These are phyloP conservation scores for Tetragonisca angustula DNA, from an alignment of 2,888 invertebrate genomes.

Conservation along the genomic window DNA sequence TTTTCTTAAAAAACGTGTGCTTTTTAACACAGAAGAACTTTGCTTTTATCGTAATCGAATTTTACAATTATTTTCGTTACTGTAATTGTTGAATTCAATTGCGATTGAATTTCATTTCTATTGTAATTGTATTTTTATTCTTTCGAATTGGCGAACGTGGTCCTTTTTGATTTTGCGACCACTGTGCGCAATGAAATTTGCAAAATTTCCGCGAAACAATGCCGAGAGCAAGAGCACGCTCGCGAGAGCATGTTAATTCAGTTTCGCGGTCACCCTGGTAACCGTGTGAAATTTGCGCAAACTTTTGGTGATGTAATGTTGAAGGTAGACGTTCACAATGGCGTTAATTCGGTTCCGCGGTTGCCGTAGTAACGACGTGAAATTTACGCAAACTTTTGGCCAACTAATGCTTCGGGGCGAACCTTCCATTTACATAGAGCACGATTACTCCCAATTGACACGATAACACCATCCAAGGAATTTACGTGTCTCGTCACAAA, in stretches of 20 bases:
- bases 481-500: not conserved
- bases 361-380: slow-evolving; percentile 40
- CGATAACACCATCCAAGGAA: not conserved
- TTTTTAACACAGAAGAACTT: no score
- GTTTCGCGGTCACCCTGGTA: slow-evolving; percentile 42
- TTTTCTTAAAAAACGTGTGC: no score
- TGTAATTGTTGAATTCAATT: no score
- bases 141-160: no score
- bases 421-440: slow-evolving; percentile 24
- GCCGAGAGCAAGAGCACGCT: not conserved
- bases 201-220: not conserved
- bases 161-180: not conserved
- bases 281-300: slow-evolving; percentile 43
- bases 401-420: slow-evolving; percentile 13
- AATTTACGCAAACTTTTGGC: slow-evolving; percentile 47
- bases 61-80: no score
- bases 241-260: slow-evolving; percentile 23
- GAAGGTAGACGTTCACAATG: slow-evolving; percentile 49
- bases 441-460: slow-evolving; percentile 14
- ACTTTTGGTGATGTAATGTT: slow-evolving; percentile 49
- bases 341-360: slow-evolving; percentile 55
- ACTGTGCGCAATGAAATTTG: slow-evolving; percentile 11
- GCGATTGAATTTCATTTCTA: no score
- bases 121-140: no score
- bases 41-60: no score